These are phyloP conservation scores for Cottus gobio DNA, from an alignment of 2,113 vertebrate species.

Conservation along the genomic window DNA sequence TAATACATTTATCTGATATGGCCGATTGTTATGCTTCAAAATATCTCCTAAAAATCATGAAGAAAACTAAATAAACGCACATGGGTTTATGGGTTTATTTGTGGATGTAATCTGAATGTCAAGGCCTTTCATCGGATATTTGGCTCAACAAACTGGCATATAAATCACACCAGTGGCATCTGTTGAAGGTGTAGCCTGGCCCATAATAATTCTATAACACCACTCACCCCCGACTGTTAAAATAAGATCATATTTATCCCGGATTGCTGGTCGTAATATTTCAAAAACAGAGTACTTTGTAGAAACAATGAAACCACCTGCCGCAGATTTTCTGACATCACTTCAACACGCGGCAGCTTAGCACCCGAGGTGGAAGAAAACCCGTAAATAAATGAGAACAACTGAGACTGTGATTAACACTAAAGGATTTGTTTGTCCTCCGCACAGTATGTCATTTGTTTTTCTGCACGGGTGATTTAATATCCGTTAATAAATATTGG, in stretches of 20 bases:
- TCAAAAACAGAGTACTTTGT: constrained; percentile 34
- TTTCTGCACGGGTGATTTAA: constrained; percentile 1
- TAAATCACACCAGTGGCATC: constrained; percentile 32
- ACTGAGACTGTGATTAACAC: not conserved
- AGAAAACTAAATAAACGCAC: not conserved
- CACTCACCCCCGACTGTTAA: constrained; percentile 55
- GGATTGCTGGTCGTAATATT: constrained; percentile 39
- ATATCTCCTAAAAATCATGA: not conserved
- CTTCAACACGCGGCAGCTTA: constrained; percentile 24
- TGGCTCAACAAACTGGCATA: not conserved
- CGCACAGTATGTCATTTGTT: constrained; percentile 5
- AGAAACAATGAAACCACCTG: constrained; percentile 72
- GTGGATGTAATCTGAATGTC: not conserved
- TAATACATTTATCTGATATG: not conserved
- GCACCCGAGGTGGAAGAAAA: constrained; percentile 8
- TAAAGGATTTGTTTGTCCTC: not conserved
- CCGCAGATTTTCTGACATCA: constrained; percentile 65
- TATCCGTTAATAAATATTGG: constrained; percentile 1
- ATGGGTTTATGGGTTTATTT: not conserved
- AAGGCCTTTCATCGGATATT: constrained; percentile 2
- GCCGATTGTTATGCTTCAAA: not conserved
- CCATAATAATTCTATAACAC: not conserved
- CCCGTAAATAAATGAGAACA: constrained; percentile 6
- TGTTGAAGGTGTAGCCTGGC: constrained; percentile 24
- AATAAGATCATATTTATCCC: constrained; percentile 48